Evolutionary conservation across 1,140 invertebrate species (phyloP).

Genomic region (Microvelia longipes): DNA sequence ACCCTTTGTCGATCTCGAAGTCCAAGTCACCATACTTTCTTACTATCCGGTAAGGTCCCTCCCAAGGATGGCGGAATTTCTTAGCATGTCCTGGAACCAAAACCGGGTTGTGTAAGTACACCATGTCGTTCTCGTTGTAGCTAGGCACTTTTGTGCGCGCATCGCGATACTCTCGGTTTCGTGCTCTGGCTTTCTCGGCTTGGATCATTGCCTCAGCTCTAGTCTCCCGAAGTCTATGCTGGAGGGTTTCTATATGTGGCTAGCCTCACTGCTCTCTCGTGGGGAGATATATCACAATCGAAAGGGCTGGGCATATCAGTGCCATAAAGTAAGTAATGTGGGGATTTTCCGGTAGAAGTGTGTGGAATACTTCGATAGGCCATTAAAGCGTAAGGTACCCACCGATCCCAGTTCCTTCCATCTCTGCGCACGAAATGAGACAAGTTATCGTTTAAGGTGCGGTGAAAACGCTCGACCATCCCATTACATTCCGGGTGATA

Average conservation of each 20-base stretch:
- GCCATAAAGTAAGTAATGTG: neutral
- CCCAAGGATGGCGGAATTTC: neutral
- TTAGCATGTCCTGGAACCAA: neutral
- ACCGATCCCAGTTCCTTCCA: slow-evolving; percentile 24
- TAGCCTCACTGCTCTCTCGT: neutral
- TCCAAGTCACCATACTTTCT: neutral
- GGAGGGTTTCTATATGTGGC: neutral
- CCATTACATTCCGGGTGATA: neutral
- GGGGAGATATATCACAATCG: neutral
- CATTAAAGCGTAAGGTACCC: slow-evolving; percentile 10
- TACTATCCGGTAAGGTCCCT: neutral
- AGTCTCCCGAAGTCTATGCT: neutral
- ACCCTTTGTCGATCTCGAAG: neutral
- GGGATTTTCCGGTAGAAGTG: neutral
- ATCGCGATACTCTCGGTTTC: neutral
- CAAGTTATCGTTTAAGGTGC: neutral
- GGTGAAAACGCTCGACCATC: neutral
- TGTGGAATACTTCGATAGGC: slow-evolving; percentile 2
- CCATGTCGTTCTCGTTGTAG: neutral
- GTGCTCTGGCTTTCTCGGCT: neutral
- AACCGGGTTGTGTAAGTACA: neutral
- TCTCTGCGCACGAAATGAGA: slow-evolving; percentile 3
- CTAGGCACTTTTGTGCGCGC: neutral
- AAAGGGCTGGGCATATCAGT: neutral
- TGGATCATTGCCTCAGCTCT: neutral